Conservation (phyloP, 2,797 vertebrate genomes). For the Pampus argenteus region DNA sequence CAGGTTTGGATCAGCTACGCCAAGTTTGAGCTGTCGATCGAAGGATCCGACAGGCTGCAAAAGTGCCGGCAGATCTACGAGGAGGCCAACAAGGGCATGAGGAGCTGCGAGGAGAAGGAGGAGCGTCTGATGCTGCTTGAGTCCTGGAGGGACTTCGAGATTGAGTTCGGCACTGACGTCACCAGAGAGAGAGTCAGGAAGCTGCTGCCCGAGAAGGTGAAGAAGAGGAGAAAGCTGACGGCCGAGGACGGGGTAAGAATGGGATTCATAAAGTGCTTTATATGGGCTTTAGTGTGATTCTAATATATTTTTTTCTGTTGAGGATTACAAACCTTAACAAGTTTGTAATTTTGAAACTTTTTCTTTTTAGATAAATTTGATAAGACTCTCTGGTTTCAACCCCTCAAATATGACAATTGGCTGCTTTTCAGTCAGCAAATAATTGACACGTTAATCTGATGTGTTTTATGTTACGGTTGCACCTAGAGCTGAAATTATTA, state of each 20-base stretch:
- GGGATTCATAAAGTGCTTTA: too few species aligned
- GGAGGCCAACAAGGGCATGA: constrained; percentile 94
- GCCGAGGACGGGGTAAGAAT: constrained; percentile 97
- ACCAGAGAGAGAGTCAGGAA: constrained; percentile 89
- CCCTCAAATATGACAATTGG: too few species aligned
- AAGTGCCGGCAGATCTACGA: constrained; percentile 92
- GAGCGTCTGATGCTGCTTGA: constrained; percentile 96
- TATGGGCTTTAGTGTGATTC: too few species aligned
- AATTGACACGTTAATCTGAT: too few species aligned
- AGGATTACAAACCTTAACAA: too few species aligned
- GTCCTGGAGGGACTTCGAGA: constrained; percentile 93
- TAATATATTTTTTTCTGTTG: too few species aligned
- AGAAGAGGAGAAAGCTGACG: constrained; percentile 98
- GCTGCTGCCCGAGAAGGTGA: constrained; percentile 97
- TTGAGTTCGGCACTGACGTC: constrained; percentile 87
- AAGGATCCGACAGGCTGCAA: constrained; percentile 82
- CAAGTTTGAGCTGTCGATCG: constrained; percentile 94
- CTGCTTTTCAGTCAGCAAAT: too few species aligned
- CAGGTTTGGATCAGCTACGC: constrained; percentile 98
- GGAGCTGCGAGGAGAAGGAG: constrained; percentile 97
- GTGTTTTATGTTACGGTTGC: too few species aligned
- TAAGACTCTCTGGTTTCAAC: too few species aligned
- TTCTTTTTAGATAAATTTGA: too few species aligned
- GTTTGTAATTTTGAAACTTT: too few species aligned
- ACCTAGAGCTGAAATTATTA: too few species aligned